Evolutionary conservation across 2,113 vertebrate genomes (phyloP), one percentile per base, ranked within the genome.

Genomic region (Sminthopsis crassicaudata): DNA sequence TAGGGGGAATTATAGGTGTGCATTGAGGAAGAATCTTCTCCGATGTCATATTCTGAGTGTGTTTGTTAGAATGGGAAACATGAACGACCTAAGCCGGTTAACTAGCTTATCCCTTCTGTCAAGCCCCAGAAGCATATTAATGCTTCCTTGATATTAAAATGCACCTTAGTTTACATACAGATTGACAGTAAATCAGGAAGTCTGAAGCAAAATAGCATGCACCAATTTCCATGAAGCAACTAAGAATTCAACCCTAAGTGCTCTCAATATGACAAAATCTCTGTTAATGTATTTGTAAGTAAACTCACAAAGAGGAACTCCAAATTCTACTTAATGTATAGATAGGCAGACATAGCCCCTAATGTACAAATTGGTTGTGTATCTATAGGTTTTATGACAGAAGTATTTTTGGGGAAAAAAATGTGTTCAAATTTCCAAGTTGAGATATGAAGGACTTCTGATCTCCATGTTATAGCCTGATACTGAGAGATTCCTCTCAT

Each of bases 161-260:
- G 94, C 95, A 98, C 52, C 96, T 98, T 97, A 97, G 97, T 98
- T 98, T 98, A 96, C 96, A 98, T 97, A 97, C 92, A 97, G 97
- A 98, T 96, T 98, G 97, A 97, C 97, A 98, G 93, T 93, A 97
- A 95, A 98, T 95, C 92, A 97, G 97, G 97, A 97, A 97, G 97
- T 93, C 96, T 95, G 97, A 97, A 98, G 96, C 95, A 96, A 97
- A 94, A 96, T 90, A 96, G 51, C 93, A 48, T 48, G 96, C 52
- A 96, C 46, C 94, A 96, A 98, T 98, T 98, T 98, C 91, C 97
- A 26, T 95, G 92, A 95, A 97, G 97, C 95, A 97, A 95, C 97
- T 97, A 97, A 98, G 97, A 96, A 95, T 98, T 97, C 96, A 97
- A 95, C 11, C 67, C 98, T 95, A 96, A 93, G 53, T 51, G 95